Base-by-base conservation (phyloP, 2,888 invertebrate genomes). In the Melanchra persicariae region DNA sequence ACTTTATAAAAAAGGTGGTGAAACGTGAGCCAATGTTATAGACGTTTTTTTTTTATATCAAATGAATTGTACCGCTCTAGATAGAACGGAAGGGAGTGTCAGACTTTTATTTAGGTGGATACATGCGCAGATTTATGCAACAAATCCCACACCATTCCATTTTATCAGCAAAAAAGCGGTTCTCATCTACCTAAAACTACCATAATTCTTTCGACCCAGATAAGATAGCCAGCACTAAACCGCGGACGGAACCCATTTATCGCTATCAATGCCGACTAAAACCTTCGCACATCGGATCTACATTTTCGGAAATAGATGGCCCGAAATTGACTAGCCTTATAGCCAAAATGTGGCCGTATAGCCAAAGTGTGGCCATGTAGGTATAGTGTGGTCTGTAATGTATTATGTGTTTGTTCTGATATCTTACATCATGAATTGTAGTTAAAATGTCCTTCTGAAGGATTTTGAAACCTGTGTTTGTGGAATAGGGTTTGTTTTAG, bases 391-490 rank as follows among this genome's bases (percentile, higher is more conserved):
- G 67, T 55, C 64, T 67, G 70, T 79, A 77, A 85, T 77, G 64
- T 78, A 83, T 83, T 80, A 85, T 66, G 82, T 85, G 80, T 83
- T 82, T 85, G 69, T 66, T 74, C 71, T 66, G 77, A 77, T 84
- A 82, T 79, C 77, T 82, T 70, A 54, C 59, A 58, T 40, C 74
- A 82, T 82, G 79, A 74, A 80, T 84, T 79, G 74, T 55, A 70
- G 74, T 59, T 57, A 70, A 78, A 65, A 59, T 45, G 34, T 59
- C 8, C n/a, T 19, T 63, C 9, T 24, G 43, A 64, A 45, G 63
- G 37, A 73, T 61, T 75, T 65, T 72, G 22, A 8, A 60, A 70
- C n/a, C 9, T 72, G 17, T 51, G 0, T 6, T 22, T 7, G 9
- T 22, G 9, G 10, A 3, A 59, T 65, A 82, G 34, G 60, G 73